These are phyloP conservation scores for Danio jaintianensis DNA, from an alignment of 2,797 vertebrate species.

Conservation along the genomic window DNA sequence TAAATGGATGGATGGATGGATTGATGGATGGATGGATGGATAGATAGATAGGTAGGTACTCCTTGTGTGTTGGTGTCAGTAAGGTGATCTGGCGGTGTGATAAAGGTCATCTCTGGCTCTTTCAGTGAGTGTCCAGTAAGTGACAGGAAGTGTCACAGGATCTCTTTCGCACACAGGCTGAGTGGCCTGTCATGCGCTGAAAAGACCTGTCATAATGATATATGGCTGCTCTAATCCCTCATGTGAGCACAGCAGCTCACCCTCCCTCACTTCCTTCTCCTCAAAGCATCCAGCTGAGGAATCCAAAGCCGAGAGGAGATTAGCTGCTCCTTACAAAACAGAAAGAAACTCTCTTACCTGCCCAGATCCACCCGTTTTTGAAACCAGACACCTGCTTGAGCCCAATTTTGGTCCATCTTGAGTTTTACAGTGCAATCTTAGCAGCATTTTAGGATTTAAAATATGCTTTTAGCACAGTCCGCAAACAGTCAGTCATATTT, in stretches of 20 bases:
- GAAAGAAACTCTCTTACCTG: slow-evolving; percentile 72
- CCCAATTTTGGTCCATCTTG: slow-evolving; percentile 35
- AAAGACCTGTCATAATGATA: slow-evolving; percentile 84
- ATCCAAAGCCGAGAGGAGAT: slow-evolving; percentile 85
- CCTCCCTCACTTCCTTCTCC: slow-evolving; percentile 81
- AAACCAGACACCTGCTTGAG: slow-evolving; percentile 72
- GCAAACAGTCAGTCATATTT: background rate
- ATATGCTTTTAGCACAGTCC: background rate
- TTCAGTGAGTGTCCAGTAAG: slow-evolving; percentile 67
- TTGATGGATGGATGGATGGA: background rate
- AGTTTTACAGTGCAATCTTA: background rate
- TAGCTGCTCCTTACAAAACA: slow-evolving; percentile 75
- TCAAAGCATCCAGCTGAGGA: slow-evolving; percentile 77
- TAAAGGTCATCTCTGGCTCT: slow-evolving; percentile 69
- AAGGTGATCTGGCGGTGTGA: slow-evolving; percentile 70
- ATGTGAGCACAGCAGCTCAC: slow-evolving; percentile 84
- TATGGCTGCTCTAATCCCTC: slow-evolving; percentile 83
- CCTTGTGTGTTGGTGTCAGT: slow-evolving; percentile 31
- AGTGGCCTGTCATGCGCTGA: slow-evolving; percentile 80
- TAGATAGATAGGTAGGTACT: background rate
- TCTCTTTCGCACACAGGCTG: slow-evolving; percentile 69
- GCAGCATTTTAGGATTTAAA: background rate
- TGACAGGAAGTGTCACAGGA: slow-evolving; percentile 81
- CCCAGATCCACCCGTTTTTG: slow-evolving; percentile 74
- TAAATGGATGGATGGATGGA: background rate